Evolutionary conservation across 30 jellyfish, hydroid and myxozoan species (phyloP).

Genomic region (Clytia hemisphaerica): DNA sequence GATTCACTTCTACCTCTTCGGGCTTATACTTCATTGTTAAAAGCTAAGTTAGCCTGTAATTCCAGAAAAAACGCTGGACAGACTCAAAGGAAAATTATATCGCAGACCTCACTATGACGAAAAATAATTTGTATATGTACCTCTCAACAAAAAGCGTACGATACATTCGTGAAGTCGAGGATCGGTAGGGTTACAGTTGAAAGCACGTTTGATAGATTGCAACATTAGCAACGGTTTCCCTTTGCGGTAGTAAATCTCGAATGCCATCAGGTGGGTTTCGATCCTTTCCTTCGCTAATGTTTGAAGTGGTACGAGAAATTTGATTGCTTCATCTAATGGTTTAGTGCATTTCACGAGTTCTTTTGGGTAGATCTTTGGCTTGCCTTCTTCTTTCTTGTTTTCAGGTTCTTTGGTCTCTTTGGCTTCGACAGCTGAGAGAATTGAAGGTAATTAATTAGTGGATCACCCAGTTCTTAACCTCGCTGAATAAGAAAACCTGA

Average conservation of each 20-base stretch:
- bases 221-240: constrained; percentile 51
- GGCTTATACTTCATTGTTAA: too few species aligned
- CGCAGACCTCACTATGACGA: too few species aligned
- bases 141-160: constrained; percentile 44
- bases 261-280: constrained; percentile 95
- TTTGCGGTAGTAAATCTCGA: constrained; percentile 79
- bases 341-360: constrained; percentile 66
- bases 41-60: too few species aligned
- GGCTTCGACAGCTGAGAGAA: constrained; percentile 45
- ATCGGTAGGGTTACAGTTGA: constrained; percentile 21
- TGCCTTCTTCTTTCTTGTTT: constrained; percentile 59
- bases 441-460: not conserved
- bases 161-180: constrained; percentile 74
- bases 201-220: constrained; percentile 63
- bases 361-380: constrained; percentile 50
- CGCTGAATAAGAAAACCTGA: too few species aligned
- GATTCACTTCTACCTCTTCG: too few species aligned
- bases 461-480: too few species aligned
- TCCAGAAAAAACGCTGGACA: too few species aligned
- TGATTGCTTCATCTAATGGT: constrained; percentile 96
- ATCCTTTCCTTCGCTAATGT: constrained; percentile 61
- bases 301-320: constrained; percentile 76
- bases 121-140: constrained; percentile 20
- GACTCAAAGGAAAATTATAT: not conserved
- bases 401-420: constrained; percentile 75